Evolutionary conservation across 2,888 invertebrate species (phyloP), one percentile per base, ranked within the genome.

Genomic region (Itoplectis maculator): DNA sequence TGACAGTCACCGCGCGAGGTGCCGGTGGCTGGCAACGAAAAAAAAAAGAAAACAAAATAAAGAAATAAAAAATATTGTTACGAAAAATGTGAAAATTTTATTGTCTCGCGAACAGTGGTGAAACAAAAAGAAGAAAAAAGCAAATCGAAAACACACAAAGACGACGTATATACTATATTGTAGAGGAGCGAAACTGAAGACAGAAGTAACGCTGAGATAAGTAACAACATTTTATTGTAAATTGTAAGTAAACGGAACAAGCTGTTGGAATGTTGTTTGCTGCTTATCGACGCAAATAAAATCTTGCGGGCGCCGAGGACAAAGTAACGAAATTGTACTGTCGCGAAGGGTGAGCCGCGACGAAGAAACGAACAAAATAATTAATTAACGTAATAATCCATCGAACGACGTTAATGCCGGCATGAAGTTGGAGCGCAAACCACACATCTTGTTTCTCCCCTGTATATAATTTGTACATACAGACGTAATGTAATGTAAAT

Each of bases 391-490:
- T n/a, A n/a, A 11, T 37, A 59, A 69, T 18, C 15, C 9, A 54
- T 35, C 15, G 11, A 59, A 54, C 29, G 51, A 79, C 15, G 40
- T 54, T 35, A 56, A 65, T 45, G n/a, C 20, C 20, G 23, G n/a
- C n/a, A 23, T 13, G 65, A 74, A 74, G 49, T 49, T 63, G 45
- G 51, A 79, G 59, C 80, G 82, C 73, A 83, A 77, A 82, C 87
- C 79, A 80, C 77, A 75, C 80, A 79, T 63, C 85, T 86, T 86
- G 75, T 86, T 87, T 87, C 82, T 86, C 82, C 59, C 85, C 83
- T 89, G 88, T 90, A 89, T 87, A 89, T 89, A 89, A 86, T 87
- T 87, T 90, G 89, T 89, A 90, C 86, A 90, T 89, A 89, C 69
- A 87, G 63, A 83, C 79, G 61, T 61, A 61, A 84, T 83, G 81